These are phyloP conservation scores for Mixornis gularis DNA, from an alignment of 2,113 vertebrate genomes.

Conservation along the genomic window DNA sequence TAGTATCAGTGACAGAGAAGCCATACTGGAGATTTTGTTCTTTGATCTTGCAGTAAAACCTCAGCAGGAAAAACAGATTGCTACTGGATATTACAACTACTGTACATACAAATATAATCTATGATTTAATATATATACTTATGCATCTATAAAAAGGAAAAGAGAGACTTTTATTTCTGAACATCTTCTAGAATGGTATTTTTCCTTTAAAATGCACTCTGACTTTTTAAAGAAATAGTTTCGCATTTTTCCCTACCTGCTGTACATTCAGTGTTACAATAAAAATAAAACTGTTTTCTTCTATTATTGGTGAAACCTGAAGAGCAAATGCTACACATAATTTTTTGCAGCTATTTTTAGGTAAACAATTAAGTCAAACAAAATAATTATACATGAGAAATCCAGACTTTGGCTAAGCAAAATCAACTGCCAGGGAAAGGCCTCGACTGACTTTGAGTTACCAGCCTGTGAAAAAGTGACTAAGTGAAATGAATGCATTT, in stretches of 20 bases:
- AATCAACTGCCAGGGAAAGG: not conserved
- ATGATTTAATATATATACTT: not conserved
- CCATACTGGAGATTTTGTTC: not conserved
- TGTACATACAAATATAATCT: not conserved
- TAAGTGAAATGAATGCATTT: not conserved
- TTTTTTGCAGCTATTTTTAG: not conserved
- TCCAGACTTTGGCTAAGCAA: not conserved
- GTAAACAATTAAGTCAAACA: not conserved
- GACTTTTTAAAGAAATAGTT: not conserved
- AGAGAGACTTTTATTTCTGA: not conserved
- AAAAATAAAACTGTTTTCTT: not conserved
- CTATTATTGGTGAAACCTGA: not conserved
- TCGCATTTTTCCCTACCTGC: not conserved
- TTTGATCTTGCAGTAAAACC: slow-evolving; percentile 28
- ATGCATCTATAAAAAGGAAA: not conserved
- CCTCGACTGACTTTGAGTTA: accelerated
- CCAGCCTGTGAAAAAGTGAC: not conserved
- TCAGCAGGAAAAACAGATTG: not conserved
- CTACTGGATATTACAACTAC: not conserved
- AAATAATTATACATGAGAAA: not conserved
- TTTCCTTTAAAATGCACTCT: not conserved
- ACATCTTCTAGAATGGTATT: not conserved
- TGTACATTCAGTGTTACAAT: not conserved
- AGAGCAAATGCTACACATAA: not conserved
- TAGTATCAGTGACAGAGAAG: not conserved